Conservation (phyloP, 1,140 invertebrate genomes). For the Heliconius hewitsoni region DNA sequence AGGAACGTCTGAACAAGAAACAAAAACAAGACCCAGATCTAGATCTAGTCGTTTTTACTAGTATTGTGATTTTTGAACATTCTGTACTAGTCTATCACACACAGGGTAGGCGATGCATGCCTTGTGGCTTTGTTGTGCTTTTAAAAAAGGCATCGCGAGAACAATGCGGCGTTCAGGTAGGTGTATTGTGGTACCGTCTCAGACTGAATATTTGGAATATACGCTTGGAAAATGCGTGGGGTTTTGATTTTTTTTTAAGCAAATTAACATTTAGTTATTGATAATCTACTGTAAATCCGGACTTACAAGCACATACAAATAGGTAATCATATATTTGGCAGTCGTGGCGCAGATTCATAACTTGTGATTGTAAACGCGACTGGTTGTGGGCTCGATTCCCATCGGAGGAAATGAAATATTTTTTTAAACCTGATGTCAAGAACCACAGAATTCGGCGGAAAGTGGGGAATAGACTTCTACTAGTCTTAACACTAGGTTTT, state of each 20-base stretch:
- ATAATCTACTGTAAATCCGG: too few relatives aligned
- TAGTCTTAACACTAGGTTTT: too few relatives aligned
- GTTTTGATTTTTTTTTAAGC: background rate
- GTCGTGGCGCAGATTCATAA: too few relatives aligned
- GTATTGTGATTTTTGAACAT: constrained; percentile 13
- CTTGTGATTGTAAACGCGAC: too few relatives aligned
- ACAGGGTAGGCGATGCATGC: constrained; percentile 64
- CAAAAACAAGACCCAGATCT: constrained; percentile 11
- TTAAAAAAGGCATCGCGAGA: constrained; percentile 71
- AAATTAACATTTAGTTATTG: background rate
- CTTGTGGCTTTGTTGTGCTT: constrained; percentile 75
- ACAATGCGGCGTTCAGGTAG: constrained; percentile 62
- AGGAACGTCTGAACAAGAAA: background rate
- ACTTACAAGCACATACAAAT: too few relatives aligned
- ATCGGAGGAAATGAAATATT: too few relatives aligned
- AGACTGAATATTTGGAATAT: constrained; percentile 45
- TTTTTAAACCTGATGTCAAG: too few relatives aligned
- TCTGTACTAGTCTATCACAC: constrained; percentile 55
- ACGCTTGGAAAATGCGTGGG: constrained; percentile 10
- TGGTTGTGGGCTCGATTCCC: too few relatives aligned
- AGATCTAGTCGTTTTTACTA: background rate
- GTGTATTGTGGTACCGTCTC: constrained; percentile 54
- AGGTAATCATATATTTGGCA: too few relatives aligned
- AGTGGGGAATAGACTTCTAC: too few relatives aligned
- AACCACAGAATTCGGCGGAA: too few relatives aligned